Base-by-base conservation (phyloP, 1,140 invertebrate genomes). In the Drosophila elegans region DNA sequence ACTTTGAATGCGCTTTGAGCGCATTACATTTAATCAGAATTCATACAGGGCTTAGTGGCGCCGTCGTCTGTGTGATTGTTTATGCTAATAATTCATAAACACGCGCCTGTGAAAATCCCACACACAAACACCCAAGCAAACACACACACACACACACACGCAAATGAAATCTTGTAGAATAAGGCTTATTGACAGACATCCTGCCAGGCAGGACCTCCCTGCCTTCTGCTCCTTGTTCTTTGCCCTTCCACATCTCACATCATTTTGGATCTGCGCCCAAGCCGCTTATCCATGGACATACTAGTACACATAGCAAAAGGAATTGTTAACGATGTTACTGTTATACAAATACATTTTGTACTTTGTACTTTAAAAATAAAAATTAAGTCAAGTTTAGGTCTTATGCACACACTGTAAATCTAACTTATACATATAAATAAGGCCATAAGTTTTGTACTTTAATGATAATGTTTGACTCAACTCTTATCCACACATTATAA, bases 81-180 rank as follows among this genome's bases (percentile, higher is more conserved):
- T 59, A 55, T 74, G 56, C 79, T 82, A 77, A 82, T 82, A 82
- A 82, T 82, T 82, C 79, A 82, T 82, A 82, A 78, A 78, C 79
- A 82, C 74, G 79, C 74, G 74, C 79, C 79, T 68, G 57, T 60
- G 69, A 73, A 81, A 67, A 76, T 61, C 78, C 64, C 60, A 67
- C 61, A 61, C 57, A 76, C 78, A 63, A 51, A 64, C 53, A 74
- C 48, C 63, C 48, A 54, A 53, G 54, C 72, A 12, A 1, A 11
- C 44, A 12, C 12, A 42, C 68, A 45, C 54, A 10, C 42, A n/a
- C 36, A 32, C 36, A 3, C 76, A 69, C 16, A 21, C 1, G 1
- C 16, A 21, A 27, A 71, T 41, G 52, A 57, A 57, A 71, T 71
- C 64, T 71, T 71, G 67, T 71, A 48, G 67, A 71, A 57, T 71